Base-by-base conservation (phyloP, 2,797 vertebrate genomes). In the Semotilus atromaculatus region DNA sequence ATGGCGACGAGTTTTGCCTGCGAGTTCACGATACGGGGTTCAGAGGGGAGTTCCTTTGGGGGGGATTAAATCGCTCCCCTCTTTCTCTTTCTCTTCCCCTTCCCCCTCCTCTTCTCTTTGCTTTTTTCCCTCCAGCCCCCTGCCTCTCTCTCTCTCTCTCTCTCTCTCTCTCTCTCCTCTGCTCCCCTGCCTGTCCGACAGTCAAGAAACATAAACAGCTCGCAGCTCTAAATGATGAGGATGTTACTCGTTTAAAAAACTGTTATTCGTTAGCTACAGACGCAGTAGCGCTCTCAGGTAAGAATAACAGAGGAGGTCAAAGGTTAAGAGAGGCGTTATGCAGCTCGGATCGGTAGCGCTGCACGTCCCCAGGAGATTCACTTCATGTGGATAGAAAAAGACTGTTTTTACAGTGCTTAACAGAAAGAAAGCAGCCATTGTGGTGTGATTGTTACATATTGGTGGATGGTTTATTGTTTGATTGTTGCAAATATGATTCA, bases 41-140 rank as follows among this genome's bases (percentile, higher is more conserved):
- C 94, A 96, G 94, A 96, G 95, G 95, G 94, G 95, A 96, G 94
- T 94, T 96, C 95, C 95, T 95, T 93, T 95, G 95, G 94, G 94
- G 94, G 91, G 94, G 94, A 95, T 96, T 95, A 95, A 95, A 95
- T 95, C 94, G 94, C 93, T 95, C 94, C 92, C 75, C 79, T 83
- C 73, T 77, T 82, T 89, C 80, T 85, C 72, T 34, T 34, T 36
- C 36, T 7, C 36, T 7, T 38, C 36, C 36, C 36, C 72, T 51
- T 43, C 83, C 81, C 82, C 36, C 67, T 45, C 9, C 48, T 86
- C 36, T 76, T 81, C 80, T 64, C 31, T n/a, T 71, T 81, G 45
- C 74, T 45, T 40, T 67, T 68, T 81, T 10, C 71, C 40, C 43
- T 76, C 26, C 82, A 83, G 83, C 74, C 76, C 31, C 93, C 92